A percentile compares a stretch with the other conserved stretches of the same genome.
phyloP scores from a whole-genome alignment of 2,113 vertebrate species.

The Aramus guarauna region DNA sequence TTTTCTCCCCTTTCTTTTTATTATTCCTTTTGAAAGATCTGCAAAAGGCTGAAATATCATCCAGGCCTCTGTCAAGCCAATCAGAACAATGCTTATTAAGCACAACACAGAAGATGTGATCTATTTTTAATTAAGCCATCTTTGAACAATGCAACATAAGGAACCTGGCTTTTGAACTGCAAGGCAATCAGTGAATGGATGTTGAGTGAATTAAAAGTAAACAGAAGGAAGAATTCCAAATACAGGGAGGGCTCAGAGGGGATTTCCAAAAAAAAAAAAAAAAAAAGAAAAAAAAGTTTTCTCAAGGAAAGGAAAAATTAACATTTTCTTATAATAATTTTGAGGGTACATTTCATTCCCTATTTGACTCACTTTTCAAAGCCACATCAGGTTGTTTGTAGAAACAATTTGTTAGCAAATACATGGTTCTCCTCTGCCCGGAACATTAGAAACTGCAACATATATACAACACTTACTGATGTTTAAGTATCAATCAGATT shows the following conservation, averaged over 20 bases:
- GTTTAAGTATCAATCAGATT: conserved; percentile 75
- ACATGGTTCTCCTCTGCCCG: conserved; percentile 54
- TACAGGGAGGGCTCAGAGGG: background rate
- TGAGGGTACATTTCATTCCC: background rate
- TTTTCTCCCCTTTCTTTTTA: background rate
- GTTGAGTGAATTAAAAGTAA: conserved; percentile 47
- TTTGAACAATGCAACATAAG: conserved; percentile 33
- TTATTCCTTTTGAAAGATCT: conserved; percentile 39
- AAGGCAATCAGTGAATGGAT: conserved; percentile 25
- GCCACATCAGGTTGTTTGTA: conserved; percentile 61
- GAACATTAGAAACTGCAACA: conserved; percentile 68
- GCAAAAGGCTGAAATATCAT: conserved; percentile 27
- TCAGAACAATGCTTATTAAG: conserved; percentile 38
- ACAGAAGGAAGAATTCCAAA: conserved; percentile 15
- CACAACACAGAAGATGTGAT: conserved; percentile 1
- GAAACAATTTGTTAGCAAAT: conserved; percentile 78
- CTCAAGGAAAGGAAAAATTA: background rate
- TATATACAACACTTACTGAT: conserved; percentile 63
- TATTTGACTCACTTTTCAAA: conserved; percentile 69
- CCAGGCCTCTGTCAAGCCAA: conserved; percentile 2
- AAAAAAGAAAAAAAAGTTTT: background rate
- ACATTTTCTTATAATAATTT: conserved; percentile 18
- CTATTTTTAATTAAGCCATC: conserved; percentile 62
- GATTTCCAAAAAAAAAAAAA: background rate
- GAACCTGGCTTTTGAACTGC: conserved; percentile 35